phyloP scores from a whole-genome alignment of 1,140 invertebrate genomes.

The Euwallacea fornicatus region DNA sequence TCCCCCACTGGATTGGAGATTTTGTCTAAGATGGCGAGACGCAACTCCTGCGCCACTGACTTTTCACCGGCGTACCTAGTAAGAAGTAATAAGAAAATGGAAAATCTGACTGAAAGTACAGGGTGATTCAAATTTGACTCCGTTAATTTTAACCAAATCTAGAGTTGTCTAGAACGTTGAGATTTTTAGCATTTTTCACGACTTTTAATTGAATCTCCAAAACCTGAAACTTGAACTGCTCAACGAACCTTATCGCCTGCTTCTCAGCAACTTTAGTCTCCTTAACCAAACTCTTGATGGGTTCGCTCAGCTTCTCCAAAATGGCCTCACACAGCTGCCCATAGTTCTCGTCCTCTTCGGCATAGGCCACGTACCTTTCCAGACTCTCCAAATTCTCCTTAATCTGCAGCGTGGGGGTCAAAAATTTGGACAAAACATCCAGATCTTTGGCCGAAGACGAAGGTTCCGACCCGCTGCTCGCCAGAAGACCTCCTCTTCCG shows the following conservation, averaged over 20 bases:
- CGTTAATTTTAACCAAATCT: too few species aligned
- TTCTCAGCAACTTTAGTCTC: slow-evolving; percentile 55
- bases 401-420: slow-evolving; percentile 13
- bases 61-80: slow-evolving; percentile 53
- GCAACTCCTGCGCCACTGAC: slow-evolving; percentile 56
- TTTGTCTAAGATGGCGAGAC: slow-evolving; percentile 57
- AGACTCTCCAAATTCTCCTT: slow-evolving; percentile 53
- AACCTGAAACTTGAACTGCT: too few species aligned
- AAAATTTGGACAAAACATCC: slow-evolving; percentile 39
- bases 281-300: slow-evolving; percentile 46
- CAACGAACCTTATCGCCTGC: slow-evolving; percentile 29
- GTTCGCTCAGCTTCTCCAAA: slow-evolving; percentile 55
- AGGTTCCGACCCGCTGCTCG: slow-evolving; percentile 27
- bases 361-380: slow-evolving; percentile 53
- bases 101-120: too few species aligned
- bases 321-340: slow-evolving; percentile 44
- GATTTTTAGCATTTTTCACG: too few species aligned
- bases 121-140: too few species aligned
- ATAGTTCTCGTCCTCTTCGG: slow-evolving; percentile 49
- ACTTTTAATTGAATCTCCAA: too few species aligned
- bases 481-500: slow-evolving; percentile 18
- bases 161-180: too few species aligned
- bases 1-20: slow-evolving; percentile 57
- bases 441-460: slow-evolving; percentile 41
- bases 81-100: too few species aligned